Evolutionary conservation across 2,797 vertebrate species (phyloP).

Genomic region (Pseudopleuronectes americanus): DNA sequence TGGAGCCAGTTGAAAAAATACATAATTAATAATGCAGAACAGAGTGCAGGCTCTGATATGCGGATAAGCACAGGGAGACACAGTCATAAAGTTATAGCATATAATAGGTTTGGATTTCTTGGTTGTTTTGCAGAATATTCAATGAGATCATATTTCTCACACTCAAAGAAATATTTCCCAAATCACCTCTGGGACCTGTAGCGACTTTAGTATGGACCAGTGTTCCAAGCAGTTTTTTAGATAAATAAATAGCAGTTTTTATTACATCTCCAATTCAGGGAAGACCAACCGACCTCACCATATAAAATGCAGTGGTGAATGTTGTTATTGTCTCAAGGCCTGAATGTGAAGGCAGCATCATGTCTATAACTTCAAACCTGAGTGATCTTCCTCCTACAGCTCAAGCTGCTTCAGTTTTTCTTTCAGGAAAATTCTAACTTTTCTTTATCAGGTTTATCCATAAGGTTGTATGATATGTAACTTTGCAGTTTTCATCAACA

Average conservation of each 20-base stretch:
- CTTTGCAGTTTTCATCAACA: background rate
- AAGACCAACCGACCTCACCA: conserved; percentile 32
- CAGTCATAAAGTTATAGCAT: background rate
- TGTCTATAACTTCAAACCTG: conserved; percentile 13
- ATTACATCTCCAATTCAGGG: conserved; percentile 30
- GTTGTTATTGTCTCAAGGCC: conserved; percentile 38
- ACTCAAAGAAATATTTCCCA: conserved; percentile 15
- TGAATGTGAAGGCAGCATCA: conserved; percentile 14
- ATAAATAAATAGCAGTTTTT: conserved; percentile 52
- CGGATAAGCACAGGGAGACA: background rate
- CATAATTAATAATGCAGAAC: background rate
- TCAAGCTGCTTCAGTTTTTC: background rate
- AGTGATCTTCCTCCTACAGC: conserved; percentile 1
- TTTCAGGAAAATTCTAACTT: background rate
- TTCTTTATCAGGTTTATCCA: background rate
- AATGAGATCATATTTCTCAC: conserved; percentile 20
- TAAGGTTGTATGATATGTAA: background rate
- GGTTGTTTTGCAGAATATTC: conserved; percentile 11
- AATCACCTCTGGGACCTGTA: conserved; percentile 22
- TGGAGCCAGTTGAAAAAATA: too few species aligned
- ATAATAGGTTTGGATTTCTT: too few species aligned
- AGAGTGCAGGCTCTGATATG: background rate
- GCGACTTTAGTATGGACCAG: conserved; percentile 39
- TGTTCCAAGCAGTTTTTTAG: conserved; percentile 41
- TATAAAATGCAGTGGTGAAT: conserved; percentile 41